Evolutionary conservation across 2,888 invertebrate species (phyloP).

Genomic region (Arctia plantaginis): DNA sequence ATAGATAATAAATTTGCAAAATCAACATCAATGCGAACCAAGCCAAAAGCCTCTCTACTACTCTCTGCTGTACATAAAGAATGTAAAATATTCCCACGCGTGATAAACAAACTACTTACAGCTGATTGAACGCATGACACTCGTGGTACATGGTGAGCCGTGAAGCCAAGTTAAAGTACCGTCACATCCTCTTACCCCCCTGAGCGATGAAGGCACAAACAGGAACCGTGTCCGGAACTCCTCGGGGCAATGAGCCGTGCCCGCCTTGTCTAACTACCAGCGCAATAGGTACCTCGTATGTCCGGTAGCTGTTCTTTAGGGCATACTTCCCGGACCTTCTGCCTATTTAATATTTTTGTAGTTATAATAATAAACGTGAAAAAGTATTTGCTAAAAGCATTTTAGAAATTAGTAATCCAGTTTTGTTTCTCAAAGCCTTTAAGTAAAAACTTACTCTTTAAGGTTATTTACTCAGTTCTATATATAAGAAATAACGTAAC

Average conservation of each 20-base stretch:
- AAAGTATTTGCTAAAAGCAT: too few relatives aligned
- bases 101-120: not conserved
- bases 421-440: too few relatives aligned
- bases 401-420: too few relatives aligned
- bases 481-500: too few relatives aligned
- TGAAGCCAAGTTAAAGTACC: slow-evolving; percentile 13
- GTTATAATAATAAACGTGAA: not conserved
- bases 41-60: not conserved
- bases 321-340: slow-evolving; percentile 6
- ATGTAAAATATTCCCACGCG: not conserved
- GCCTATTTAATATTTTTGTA: not conserved
- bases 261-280: slow-evolving; percentile 9
- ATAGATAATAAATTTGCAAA: too few relatives aligned
- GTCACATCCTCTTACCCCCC: slow-evolving; percentile 10
- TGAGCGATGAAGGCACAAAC: slow-evolving; percentile 13
- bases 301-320: slow-evolving; percentile 6
- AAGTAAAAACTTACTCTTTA: too few relatives aligned
- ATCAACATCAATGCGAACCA: too few relatives aligned
- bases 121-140: slow-evolving; percentile 3
- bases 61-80: not conserved
- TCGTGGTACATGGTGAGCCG: slow-evolving; percentile 3
- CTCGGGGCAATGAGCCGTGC: slow-evolving; percentile 19
- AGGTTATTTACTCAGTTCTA: too few relatives aligned
- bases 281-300: slow-evolving; percentile 3
- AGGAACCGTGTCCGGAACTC: slow-evolving; percentile 21